These are phyloP conservation scores for Ostrea edulis DNA, from an alignment of 1,140 invertebrate species.

Conservation along the genomic window DNA sequence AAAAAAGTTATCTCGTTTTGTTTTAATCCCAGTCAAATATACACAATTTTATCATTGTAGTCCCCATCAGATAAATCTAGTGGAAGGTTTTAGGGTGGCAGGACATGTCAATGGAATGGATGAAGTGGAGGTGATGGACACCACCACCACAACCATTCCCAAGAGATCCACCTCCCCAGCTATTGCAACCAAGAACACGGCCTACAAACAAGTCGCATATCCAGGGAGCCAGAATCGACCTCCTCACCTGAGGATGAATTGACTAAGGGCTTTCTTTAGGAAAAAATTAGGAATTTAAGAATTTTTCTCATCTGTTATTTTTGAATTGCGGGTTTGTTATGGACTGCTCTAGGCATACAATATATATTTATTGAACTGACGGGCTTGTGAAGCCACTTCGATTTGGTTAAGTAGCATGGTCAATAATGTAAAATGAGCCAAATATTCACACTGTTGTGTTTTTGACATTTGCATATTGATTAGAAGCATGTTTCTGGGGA, in stretches of 20 bases:
- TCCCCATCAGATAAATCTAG: constrained; percentile 59
- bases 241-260: constrained; percentile 73
- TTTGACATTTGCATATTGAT: not conserved
- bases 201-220: constrained; percentile 60
- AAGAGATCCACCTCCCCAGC: constrained; percentile 70
- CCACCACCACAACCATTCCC: constrained; percentile 61
- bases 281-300: constrained; percentile 36
- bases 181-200: constrained; percentile 68
- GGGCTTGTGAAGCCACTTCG: not conserved
- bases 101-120: constrained; percentile 55
- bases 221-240: constrained; percentile 65
- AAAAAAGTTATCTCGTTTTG: no score
- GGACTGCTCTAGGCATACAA: not conserved
- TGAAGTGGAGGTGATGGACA: constrained; percentile 73
- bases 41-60: constrained; percentile 52
- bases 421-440: not conserved
- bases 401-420: not conserved
- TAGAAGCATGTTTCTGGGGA: no score
- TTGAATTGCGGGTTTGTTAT: constrained; percentile 14
- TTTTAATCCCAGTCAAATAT: no score
- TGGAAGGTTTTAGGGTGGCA: constrained; percentile 66
- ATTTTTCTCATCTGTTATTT: not conserved
- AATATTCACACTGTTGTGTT: not conserved
- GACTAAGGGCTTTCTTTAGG: constrained; percentile 54
- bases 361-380: constrained; percentile 24